phyloP scores from a whole-genome alignment of 2,888 invertebrate genomes.

The Hetaerina titia region DNA sequence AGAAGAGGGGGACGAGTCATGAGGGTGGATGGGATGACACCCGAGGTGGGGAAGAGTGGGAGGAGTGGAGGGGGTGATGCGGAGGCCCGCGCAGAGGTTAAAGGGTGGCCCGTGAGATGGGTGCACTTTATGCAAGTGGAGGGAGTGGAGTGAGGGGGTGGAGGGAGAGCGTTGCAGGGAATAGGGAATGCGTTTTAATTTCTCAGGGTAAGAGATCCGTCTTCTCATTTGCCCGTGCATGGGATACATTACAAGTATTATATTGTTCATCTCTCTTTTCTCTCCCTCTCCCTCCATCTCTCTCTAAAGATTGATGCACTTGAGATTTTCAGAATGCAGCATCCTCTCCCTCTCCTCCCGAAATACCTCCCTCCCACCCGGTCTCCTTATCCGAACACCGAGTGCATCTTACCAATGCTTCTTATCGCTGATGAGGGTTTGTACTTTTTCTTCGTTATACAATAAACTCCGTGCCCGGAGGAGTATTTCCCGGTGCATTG shows the following conservation, averaged over 20 bases:
- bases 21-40: not conserved
- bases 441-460: not conserved
- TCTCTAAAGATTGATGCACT: conserved; percentile 56
- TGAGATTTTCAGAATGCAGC: conserved; percentile 22
- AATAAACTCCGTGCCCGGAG: not conserved
- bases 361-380: not conserved
- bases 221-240: conserved; percentile 41
- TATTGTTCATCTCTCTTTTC: conserved; percentile 16
- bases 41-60: not conserved
- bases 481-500: conserved; percentile 4
- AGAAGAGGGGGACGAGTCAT: not conserved
- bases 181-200: conserved; percentile 30
- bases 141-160: not conserved
- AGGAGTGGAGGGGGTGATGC: not conserved
- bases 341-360: not conserved
- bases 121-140: not conserved
- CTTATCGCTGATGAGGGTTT: conserved; percentile 38
- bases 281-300: not conserved
- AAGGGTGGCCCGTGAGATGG: not conserved
- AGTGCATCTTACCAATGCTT: conserved; percentile 35
- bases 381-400: not conserved
- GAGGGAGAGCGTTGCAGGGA: not conserved
- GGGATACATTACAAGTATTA: conserved; percentile 38
- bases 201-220: not conserved
- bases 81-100: not conserved